Conservation (phyloP, 1,140 invertebrate species). For the Drosophila kohkoa region DNA sequence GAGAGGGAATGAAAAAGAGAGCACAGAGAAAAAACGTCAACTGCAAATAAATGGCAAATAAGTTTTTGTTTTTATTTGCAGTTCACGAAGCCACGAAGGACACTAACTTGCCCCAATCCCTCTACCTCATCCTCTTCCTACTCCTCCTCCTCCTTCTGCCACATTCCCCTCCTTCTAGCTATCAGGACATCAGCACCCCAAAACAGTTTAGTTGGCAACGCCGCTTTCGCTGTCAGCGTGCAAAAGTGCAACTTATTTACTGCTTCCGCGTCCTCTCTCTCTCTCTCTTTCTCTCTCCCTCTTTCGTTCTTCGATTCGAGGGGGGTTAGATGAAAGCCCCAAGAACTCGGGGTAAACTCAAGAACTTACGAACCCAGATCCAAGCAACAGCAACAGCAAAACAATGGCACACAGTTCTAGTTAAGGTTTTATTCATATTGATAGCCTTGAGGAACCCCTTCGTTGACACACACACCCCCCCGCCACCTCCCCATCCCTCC, state of each 20-base stretch:
- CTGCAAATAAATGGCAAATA: slow-evolving; percentile 79
- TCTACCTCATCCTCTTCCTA: slow-evolving; percentile 13
- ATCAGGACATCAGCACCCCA: background rate
- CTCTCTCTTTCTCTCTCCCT: too few relatives aligned
- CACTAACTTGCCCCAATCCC: slow-evolving; percentile 18
- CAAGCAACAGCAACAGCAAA: background rate
- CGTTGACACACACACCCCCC: background rate
- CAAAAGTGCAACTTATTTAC: slow-evolving; percentile 80
- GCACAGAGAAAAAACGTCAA: slow-evolving; percentile 51
- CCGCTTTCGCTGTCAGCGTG: slow-evolving; percentile 47
- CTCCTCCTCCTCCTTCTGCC: background rate
- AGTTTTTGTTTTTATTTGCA: slow-evolving; percentile 73
- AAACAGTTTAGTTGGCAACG: slow-evolving; percentile 5
- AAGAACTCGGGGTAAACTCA: background rate
- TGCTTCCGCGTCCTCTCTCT: slow-evolving; percentile 46
- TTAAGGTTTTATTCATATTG: slow-evolving; percentile 19
- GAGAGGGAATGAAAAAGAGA: slow-evolving; percentile 13
- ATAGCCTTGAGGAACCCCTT: background rate
- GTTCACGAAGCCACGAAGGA: slow-evolving; percentile 60
- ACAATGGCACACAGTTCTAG: slow-evolving; percentile 21
- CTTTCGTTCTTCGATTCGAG: background rate
- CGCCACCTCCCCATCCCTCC: background rate
- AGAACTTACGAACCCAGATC: background rate
- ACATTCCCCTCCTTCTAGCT: background rate
- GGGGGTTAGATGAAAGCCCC: slow-evolving; percentile 25